phyloP scores from a whole-genome alignment of 2,113 vertebrate species.

The Chlorodrepanis virens region DNA sequence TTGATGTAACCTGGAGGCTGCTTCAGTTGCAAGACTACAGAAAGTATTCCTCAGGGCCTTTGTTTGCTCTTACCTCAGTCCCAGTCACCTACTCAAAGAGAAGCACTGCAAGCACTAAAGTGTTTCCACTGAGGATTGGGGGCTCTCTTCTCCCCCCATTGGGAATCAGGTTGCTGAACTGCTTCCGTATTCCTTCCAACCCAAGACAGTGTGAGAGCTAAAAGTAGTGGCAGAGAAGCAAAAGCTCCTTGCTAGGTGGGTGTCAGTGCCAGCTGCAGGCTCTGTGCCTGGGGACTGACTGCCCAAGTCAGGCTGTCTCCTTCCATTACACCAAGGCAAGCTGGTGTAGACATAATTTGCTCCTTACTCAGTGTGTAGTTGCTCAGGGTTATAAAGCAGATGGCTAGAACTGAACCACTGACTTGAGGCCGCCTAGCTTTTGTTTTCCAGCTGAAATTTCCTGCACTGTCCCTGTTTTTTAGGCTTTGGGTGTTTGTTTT shows the following conservation, averaged over 20 bases:
- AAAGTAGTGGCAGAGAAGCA: neutral
- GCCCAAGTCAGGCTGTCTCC: neutral
- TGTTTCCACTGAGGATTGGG: neutral
- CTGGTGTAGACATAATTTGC: accelerated
- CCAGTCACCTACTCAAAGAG: neutral
- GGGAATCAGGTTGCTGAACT: neutral
- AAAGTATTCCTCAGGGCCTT: neutral
- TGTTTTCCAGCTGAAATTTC: neutral
- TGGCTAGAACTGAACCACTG: neutral
- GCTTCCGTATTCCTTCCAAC: neutral
- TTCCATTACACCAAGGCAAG: neutral
- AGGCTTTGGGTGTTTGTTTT: neutral
- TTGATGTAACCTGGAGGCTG: neutral
- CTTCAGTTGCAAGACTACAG: neutral
- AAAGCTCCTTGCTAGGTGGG: neutral
- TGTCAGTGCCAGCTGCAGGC: neutral
- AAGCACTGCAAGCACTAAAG: neutral
- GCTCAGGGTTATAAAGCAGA: neutral
- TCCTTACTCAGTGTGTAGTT: neutral
- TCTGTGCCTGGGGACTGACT: neutral
- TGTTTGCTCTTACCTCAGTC: neutral
- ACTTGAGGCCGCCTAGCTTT: neutral
- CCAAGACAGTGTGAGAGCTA: neutral
- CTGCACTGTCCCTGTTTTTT: neutral
- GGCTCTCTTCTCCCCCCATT: neutral